Evolutionary conservation across 2,797 vertebrate species (phyloP), one percentile per base, ranked within the genome.

Genomic region (Takifugu rubripes): DNA sequence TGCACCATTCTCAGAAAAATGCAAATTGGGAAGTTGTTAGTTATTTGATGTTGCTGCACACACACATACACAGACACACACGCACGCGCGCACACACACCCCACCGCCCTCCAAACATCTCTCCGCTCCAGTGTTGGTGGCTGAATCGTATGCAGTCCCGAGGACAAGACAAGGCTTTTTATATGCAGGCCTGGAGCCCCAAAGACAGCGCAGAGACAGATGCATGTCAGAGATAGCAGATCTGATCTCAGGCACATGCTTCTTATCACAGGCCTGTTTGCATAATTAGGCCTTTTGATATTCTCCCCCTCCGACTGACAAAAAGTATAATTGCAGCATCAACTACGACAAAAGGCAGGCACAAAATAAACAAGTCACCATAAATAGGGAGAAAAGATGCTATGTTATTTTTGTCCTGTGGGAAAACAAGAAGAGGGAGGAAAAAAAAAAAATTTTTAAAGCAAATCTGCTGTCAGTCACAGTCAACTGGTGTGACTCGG

Each of bases 181-280:
- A 91, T 89, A 91, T 91, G 84, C 88, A 91, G 87, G 88, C 92
- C 86, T 65, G 68, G 70, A 91, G 92, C 90, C 77, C 85, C 77
- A 76, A 75, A 89, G 88, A 89, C 90, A 85, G 85, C 85, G 29
- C 75, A 82, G 87, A 90, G 87, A 90, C 90, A 92, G 91, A 92
- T 93, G 89, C 84, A 91, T 90, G 91, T 92, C 87, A 91, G 80
- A 90, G 92, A 93, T 92, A 93, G 84, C 83, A 89, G 89, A 92
- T 92, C 89, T 87, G 87, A 90, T 92, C 85, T 74, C 84, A 79
- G 82, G 82, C 77, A 84, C 83, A 84, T 84, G 78, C 77, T 73
- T 79, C 89, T 87, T 85, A 87, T 91, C 89, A 77, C 79, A 67
- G 82, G 76, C 78, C 84, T 81, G 84, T 87, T 89, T 89, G 89